Conservation (phyloP, 2,797 vertebrate species). For the Micromesistius poutassou region DNA sequence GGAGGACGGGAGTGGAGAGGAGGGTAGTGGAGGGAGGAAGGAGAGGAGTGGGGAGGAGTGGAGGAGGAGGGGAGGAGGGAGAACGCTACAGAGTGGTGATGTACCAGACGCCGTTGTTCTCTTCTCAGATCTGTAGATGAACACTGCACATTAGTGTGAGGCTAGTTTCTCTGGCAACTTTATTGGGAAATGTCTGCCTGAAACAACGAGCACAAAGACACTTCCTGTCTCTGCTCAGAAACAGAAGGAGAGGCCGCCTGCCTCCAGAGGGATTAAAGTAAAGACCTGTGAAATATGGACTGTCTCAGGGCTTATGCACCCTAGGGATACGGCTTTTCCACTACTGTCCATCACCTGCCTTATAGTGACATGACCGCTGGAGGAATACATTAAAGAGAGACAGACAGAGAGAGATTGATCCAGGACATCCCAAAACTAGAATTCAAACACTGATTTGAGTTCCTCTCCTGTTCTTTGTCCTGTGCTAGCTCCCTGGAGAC, state of each 20-base stretch:
- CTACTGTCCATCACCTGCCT: background rate
- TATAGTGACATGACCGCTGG: background rate
- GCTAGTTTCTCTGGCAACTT: background rate
- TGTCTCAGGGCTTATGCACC: slow-evolving; percentile 52
- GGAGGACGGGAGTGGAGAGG: too few relatives aligned
- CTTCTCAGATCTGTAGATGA: background rate
- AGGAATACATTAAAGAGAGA: slow-evolving; percentile 1
- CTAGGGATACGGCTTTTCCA: slow-evolving; percentile 6
- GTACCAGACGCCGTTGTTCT: background rate
- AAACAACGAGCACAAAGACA: slow-evolving; percentile 50
- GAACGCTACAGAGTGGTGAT: too few relatives aligned
- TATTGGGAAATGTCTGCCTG: slow-evolving; percentile 18
- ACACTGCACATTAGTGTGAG: background rate
- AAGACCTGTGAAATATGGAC: slow-evolving; percentile 48
- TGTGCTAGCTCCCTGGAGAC: background rate
- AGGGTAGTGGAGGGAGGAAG: background rate
- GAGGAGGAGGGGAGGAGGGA: background rate
- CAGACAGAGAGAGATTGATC: slow-evolving; percentile 1
- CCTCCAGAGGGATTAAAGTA: slow-evolving; percentile 42
- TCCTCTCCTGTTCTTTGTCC: background rate
- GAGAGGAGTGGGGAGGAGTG: background rate
- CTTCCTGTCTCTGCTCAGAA: slow-evolving; percentile 57
- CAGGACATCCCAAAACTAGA: background rate
- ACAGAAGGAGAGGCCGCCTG: slow-evolving; percentile 40
- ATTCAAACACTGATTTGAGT: background rate